Base-by-base conservation (phyloP, 2,113 vertebrate species). In the Accipiter cooperii region DNA sequence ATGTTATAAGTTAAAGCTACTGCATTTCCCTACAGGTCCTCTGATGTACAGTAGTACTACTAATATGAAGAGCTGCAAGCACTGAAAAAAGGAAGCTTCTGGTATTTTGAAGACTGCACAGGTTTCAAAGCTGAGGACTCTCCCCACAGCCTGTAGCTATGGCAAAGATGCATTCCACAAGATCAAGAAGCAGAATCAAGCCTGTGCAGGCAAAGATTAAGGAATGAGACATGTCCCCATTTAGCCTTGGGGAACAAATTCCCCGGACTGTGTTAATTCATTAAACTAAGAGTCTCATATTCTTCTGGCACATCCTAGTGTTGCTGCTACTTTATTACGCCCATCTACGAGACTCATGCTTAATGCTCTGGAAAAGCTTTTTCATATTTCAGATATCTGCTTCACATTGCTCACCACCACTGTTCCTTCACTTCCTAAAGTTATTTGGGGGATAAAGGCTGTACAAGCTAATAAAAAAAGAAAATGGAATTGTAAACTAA, bases 131-230 rank as follows among this genome's bases (percentile, higher is more conserved):
- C 70, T 25, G 26, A 93, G 61, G n/a, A 74, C 36, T 55, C 61
- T 58, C 36, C 80, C 40, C 78, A 76, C 65, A 89, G 91, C 49
- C 71, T 60, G 58, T 29, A 94, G 82, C 87, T 80, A 87, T 46
- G 34, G 71, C 28, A 13, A 93, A 93, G 75, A 55, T 47, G 55
- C 95, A 96, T 97, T 96, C 95, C 94, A 90, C 46, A 74, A 86
- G 66, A 93, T 83, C 63, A 90, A 94, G 58, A 8, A 80, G 74
- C 58, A 88, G 78, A 96, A 95, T 95, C 95, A 97, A 94, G 87
- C 66, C 95, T 52, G 21, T 83, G 60, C 93, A 93, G 84, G 94
- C 68, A 94, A 75, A 91, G 74, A 96, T 86, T 91, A 94, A 83
- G 63, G 63, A 91, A 85, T 49, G 91, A 49, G 60, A 80, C 16